These are phyloP conservation scores for Corythornis leucogaster DNA, from an alignment of 2,797 vertebrate genomes.

Conservation along the genomic window DNA sequence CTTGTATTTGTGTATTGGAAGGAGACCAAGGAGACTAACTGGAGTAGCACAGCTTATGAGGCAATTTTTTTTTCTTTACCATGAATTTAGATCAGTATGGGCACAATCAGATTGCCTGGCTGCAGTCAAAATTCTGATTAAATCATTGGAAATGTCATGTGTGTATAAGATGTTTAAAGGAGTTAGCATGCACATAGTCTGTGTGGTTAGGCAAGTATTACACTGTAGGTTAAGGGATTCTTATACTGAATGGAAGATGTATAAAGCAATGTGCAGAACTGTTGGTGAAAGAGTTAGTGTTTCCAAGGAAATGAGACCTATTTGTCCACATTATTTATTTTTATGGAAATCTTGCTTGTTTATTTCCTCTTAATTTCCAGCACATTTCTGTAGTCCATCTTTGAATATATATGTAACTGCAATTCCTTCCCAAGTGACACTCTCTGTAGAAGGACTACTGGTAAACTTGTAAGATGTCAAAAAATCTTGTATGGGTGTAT, in stretches of 20 bases:
- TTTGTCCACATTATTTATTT: neutral
- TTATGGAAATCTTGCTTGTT: neutral
- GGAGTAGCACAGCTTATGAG: neutral
- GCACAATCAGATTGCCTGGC: neutral
- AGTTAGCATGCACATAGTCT: neutral
- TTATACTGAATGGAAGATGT: neutral
- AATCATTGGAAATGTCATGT: neutral
- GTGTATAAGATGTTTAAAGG: neutral
- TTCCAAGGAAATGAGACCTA: neutral
- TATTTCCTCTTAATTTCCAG: neutral
- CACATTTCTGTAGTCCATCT: neutral
- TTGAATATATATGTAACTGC: neutral
- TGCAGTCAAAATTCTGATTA: neutral
- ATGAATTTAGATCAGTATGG: neutral
- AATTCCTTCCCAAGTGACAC: neutral
- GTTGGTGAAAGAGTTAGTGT: neutral
- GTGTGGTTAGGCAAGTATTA: fast-evolving
- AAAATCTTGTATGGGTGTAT: neutral
- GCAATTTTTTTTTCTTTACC: neutral
- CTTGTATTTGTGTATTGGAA: neutral
- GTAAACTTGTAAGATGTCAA: neutral
- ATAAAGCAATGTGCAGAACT: neutral
- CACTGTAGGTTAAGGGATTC: neutral
- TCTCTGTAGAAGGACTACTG: neutral
- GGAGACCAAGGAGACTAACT: neutral